Conservation (phyloP, 92 coral and sea anemone genomes). For the Diadumene lineata region DNA sequence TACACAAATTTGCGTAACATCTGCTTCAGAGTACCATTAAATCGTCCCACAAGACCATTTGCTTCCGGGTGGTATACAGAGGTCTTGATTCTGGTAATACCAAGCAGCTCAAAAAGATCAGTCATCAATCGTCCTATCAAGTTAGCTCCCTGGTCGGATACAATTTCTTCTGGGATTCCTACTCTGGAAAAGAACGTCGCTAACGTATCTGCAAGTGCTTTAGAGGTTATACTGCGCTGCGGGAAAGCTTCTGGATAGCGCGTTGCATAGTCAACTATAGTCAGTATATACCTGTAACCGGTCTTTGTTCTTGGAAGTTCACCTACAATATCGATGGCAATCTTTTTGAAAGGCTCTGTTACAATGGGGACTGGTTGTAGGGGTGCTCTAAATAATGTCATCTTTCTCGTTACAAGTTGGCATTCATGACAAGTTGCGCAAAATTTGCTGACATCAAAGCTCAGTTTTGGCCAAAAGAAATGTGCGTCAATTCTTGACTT, state of each 20-base stretch:
- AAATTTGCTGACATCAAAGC: slow-evolving; percentile 40
- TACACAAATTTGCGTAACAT: slow-evolving; percentile 39
- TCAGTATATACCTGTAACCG: slow-evolving; percentile 46
- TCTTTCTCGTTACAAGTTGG: slow-evolving; percentile 53
- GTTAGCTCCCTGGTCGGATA: slow-evolving; percentile 52
- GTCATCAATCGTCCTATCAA: slow-evolving; percentile 35
- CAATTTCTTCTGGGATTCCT: slow-evolving; percentile 46
- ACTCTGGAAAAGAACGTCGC: slow-evolving; percentile 28
- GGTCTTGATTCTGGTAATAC: slow-evolving; percentile 31
- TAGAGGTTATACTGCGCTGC: slow-evolving; percentile 26
- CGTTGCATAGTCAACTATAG: slow-evolving; percentile 51
- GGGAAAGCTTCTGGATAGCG: slow-evolving; percentile 63
- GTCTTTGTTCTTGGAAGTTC: slow-evolving; percentile 48
- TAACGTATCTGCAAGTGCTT: slow-evolving; percentile 51
- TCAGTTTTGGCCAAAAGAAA: slow-evolving; percentile 50
- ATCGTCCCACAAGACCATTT: slow-evolving; percentile 21
- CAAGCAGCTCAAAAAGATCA: slow-evolving; percentile 23
- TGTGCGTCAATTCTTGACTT: slow-evolving; percentile 35
- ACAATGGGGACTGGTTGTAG: slow-evolving; percentile 39
- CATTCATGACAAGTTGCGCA: slow-evolving; percentile 54
- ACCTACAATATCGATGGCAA: slow-evolving; percentile 58
- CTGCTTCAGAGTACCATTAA: slow-evolving; percentile 25
- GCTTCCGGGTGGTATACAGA: slow-evolving; percentile 33
- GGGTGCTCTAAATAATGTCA: slow-evolving; percentile 37
- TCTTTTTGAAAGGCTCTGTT: slow-evolving; percentile 48